A percentile compares a stretch with the other conserved stretches of the same genome.
phyloP scores from a whole-genome alignment of 2,113 vertebrate species.

The Caranx ignobilis region DNA sequence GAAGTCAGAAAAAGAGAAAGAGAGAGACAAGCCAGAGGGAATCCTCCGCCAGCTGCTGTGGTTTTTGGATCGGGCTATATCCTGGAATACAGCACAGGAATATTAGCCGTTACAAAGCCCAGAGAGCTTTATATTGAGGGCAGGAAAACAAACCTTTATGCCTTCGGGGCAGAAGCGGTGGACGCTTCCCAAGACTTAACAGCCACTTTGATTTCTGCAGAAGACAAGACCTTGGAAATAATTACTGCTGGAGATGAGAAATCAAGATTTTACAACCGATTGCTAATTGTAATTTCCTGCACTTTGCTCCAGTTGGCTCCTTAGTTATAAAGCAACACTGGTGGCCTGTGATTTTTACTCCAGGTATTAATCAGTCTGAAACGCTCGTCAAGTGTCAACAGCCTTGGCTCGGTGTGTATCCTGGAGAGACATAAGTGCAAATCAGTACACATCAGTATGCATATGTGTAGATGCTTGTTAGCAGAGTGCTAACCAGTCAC shows the following conservation, averaged over 20 bases:
- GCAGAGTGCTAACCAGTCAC: neutral
- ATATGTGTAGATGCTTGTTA: neutral
- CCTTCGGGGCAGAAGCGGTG: neutral
- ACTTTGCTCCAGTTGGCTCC: neutral
- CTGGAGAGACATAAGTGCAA: constrained; percentile 1
- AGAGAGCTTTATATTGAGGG: constrained; percentile 18
- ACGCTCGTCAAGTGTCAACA: constrained; percentile 23
- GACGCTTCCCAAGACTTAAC: constrained; percentile 18
- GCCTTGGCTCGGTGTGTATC: constrained; percentile 13
- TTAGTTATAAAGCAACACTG: neutral
- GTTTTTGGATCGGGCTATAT: constrained; percentile 52
- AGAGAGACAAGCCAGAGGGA: constrained; percentile 44
- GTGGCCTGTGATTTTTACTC: constrained; percentile 33
- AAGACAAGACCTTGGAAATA: constrained; percentile 15
- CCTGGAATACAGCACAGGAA: constrained; percentile 49
- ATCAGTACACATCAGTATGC: no score
- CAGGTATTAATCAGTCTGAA: constrained; percentile 50
- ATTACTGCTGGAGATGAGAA: constrained; percentile 37
- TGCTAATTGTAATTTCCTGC: constrained; percentile 48
- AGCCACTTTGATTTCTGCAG: constrained; percentile 17
- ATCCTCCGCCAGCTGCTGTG: constrained; percentile 55
- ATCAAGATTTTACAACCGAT: constrained; percentile 53
- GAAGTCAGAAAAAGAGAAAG: neutral
- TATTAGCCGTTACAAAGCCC: constrained; percentile 50
- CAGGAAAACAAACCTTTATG: constrained; percentile 43